Conservation (phyloP, 2,888 invertebrate species). For the Eilema depressum region DNA sequence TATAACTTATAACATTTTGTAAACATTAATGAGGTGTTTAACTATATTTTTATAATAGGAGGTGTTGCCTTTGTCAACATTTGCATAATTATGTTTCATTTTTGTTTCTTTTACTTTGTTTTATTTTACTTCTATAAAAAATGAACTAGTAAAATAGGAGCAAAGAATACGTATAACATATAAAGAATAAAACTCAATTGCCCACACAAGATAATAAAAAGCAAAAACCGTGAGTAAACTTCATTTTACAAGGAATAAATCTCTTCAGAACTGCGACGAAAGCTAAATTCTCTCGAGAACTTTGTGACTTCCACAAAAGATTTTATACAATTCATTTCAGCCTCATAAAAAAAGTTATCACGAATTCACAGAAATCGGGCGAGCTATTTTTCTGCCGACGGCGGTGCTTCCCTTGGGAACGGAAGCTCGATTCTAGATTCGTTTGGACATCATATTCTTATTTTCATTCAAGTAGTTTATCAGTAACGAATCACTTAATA, state of each 20-base stretch:
- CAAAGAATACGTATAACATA: conserved; percentile 26
- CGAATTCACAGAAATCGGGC: conserved; percentile 80
- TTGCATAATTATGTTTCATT: conserved; percentile 18
- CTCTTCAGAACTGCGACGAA: conserved; percentile 71
- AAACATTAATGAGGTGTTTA: conserved; percentile 60
- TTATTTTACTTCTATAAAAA: conserved; percentile 15
- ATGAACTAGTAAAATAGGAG: conserved; percentile 19
- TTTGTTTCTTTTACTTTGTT: conserved; percentile 4
- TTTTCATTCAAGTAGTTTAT: conserved; percentile 36
- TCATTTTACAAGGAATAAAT: conserved; percentile 75
- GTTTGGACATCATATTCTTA: conserved; percentile 31
- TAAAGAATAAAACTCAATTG: conserved; percentile 29
- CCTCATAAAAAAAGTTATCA: conserved; percentile 84
- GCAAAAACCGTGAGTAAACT: conserved; percentile 60
- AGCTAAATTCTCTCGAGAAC: conserved; percentile 75
- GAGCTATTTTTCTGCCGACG: conserved; percentile 79
- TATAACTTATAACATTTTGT: conserved; percentile 63
- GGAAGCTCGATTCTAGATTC: conserved; percentile 60
- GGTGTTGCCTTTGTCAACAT: conserved; percentile 42
- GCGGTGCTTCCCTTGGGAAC: conserved; percentile 75
- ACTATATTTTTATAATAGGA: conserved; percentile 40
- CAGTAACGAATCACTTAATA: conserved; percentile 26
- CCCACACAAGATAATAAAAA: conserved; percentile 50
- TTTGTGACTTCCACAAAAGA: conserved; percentile 81
- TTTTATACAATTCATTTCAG: conserved; percentile 84